Conservation (phyloP, 2,797 vertebrate genomes). For the Tragopan temminckii region DNA sequence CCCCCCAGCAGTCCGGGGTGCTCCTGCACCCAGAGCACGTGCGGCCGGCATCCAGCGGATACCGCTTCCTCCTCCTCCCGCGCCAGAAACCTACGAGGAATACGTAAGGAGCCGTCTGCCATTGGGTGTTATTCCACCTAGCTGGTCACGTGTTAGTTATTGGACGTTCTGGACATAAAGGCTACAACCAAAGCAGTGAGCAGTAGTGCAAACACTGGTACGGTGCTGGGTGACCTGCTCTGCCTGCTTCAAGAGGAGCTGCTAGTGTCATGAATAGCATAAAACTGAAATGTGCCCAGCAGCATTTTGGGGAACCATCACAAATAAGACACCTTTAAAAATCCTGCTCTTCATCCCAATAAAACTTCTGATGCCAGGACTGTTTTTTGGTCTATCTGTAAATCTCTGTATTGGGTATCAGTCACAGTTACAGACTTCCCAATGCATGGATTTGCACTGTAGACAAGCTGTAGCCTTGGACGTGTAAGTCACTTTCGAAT, state of each 20-base stretch:
- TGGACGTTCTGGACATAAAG: neutral
- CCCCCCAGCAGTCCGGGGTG: constrained; percentile 83
- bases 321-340: fast-evolving
- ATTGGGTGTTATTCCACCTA: neutral
- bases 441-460: neutral
- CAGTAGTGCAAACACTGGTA: neutral
- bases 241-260: neutral
- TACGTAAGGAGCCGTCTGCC: constrained; percentile 86
- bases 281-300: neutral
- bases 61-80: constrained; percentile 87
- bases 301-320: neutral
- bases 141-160: fast-evolving
- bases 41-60: constrained; percentile 91
- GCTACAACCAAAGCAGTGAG: neutral
- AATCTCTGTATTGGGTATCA: neutral
- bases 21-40: constrained; percentile 87
- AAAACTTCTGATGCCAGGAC: neutral
- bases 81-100: constrained; percentile 91
- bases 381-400: neutral
- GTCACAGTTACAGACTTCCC: neutral
- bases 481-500: neutral
- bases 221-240: neutral
- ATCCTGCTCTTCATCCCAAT: neutral
- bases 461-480: neutral
- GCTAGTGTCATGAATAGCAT: neutral